A percentile compares a stretch with the other conserved stretches of the same genome.
Conservation (phyloP, 2,113 vertebrate genomes). For the Jaculus jaculus region DNA sequence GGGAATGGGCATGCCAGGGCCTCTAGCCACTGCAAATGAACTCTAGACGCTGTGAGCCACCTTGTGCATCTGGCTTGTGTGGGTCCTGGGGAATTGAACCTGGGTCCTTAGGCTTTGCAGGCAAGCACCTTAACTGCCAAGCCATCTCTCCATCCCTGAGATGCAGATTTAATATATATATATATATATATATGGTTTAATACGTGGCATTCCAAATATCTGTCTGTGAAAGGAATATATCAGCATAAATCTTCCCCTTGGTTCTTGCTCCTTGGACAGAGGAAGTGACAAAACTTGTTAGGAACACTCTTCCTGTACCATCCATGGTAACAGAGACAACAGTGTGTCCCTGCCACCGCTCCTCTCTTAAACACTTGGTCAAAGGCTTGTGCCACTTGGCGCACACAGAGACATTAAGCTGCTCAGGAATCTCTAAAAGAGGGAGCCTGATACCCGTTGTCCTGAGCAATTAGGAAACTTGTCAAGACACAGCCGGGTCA, state of each 20-base stretch:
- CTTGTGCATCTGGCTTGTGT: no score
- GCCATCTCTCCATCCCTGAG: no score
- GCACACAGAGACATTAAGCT: neutral
- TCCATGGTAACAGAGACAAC: no score
- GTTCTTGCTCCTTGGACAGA: neutral
- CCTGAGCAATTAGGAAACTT: neutral
- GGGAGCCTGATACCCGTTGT: neutral
- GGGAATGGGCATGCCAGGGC: no score
- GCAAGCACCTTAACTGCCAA: no score
- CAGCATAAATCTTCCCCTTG: neutral
- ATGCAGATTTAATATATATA: no score
- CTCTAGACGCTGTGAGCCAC: no score
- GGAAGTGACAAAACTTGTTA: neutral
- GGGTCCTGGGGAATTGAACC: no score
- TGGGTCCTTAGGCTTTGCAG: no score
- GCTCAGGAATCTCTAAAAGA: neutral
- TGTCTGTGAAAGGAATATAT: neutral
- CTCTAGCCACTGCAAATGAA: no score
- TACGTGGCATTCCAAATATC: neutral
- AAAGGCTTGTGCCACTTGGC: neutral
- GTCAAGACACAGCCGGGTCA: neutral
- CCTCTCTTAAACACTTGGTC: neutral
- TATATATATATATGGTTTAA: neutral
- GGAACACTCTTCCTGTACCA: no score
- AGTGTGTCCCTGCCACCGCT: fast-evolving